Conservation (phyloP, 2,797 vertebrate genomes). For the Emydoidea blandingii region DNA sequence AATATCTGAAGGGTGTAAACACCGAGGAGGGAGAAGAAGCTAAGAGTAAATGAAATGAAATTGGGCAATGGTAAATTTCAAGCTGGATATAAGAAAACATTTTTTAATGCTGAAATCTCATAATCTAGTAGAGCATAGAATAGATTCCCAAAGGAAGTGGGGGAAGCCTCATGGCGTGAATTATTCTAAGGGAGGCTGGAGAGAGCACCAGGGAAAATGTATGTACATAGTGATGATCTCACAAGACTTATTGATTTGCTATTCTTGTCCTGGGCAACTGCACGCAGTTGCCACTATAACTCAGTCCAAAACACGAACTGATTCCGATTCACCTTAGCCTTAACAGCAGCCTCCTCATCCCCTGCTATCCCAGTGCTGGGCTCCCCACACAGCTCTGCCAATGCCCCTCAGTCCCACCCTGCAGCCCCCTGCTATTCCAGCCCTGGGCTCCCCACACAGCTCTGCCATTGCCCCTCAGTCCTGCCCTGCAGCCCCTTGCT, state of each 20-base stretch:
- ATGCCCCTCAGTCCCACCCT: not conserved
- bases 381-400: not conserved
- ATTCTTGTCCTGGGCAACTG: not conserved
- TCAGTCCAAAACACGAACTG: not conserved
- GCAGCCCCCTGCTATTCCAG: not conserved
- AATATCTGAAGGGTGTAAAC: conserved; percentile 7
- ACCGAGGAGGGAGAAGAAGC: rapidly evolving
- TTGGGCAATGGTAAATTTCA: not conserved
- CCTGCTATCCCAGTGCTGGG: not conserved
- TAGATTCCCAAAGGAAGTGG: not conserved
- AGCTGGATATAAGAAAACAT: not conserved
- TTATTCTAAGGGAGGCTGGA: not conserved
- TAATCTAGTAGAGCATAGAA: not conserved
- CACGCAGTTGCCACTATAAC: not conserved
- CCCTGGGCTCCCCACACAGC: not conserved
- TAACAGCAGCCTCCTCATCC: not conserved
- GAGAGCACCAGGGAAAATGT: not conserved
- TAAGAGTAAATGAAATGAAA: not conserved
- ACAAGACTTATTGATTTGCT: not conserved
- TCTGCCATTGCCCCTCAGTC: not conserved
- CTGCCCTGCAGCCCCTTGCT: not conserved
- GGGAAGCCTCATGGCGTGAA: not conserved
- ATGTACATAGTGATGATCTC: not conserved
- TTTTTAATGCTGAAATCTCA: not conserved
- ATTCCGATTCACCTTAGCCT: not conserved